A percentile compares a stretch with the other conserved stretches of the same genome.
phyloP scores from a whole-genome alignment of 2,113 vertebrate genomes.

The Thryonomys swinderianus region DNA sequence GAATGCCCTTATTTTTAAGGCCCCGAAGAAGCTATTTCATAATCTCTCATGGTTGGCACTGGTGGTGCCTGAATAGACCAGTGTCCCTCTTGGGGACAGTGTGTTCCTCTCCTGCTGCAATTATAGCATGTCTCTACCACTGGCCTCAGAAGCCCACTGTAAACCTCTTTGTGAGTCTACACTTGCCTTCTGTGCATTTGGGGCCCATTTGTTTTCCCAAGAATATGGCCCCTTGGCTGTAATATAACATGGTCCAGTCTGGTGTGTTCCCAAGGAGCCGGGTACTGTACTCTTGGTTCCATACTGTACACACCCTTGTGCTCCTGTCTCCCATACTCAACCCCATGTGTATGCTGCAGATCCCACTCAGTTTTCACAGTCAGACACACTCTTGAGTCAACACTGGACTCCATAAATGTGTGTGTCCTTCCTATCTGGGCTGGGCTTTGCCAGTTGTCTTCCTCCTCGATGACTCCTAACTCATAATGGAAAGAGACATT shows the following conservation, averaged over 20 bases:
- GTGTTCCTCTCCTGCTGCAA: not conserved
- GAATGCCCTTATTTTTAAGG: not conserved
- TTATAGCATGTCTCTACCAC: not conserved
- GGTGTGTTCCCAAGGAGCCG: not conserved
- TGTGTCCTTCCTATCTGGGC: not conserved
- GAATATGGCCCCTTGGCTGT: not conserved
- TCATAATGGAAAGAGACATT: not conserved
- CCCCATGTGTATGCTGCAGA: not conserved
- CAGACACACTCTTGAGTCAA: not conserved
- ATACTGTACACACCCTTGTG: not conserved
- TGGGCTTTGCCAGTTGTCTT: constrained; percentile 4
- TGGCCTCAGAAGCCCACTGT: not conserved
- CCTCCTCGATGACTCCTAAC: not conserved
- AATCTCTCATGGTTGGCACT: not conserved
- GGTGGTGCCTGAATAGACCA: not conserved
- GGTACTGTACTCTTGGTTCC: not conserved
- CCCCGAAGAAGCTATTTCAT: not conserved
- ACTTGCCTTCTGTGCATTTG: not conserved
- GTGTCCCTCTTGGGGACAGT: too few species aligned
- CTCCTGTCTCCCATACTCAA: constrained; percentile 8
- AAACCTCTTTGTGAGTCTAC: not conserved
- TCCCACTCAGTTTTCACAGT: not conserved
- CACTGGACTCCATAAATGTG: constrained; percentile 18
- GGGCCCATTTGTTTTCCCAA: not conserved
- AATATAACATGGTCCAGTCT: not conserved